Evolutionary conservation across 2,113 vertebrate species (phyloP), one percentile per base, ranked within the genome.

Genomic region (Stegastes partitus): DNA sequence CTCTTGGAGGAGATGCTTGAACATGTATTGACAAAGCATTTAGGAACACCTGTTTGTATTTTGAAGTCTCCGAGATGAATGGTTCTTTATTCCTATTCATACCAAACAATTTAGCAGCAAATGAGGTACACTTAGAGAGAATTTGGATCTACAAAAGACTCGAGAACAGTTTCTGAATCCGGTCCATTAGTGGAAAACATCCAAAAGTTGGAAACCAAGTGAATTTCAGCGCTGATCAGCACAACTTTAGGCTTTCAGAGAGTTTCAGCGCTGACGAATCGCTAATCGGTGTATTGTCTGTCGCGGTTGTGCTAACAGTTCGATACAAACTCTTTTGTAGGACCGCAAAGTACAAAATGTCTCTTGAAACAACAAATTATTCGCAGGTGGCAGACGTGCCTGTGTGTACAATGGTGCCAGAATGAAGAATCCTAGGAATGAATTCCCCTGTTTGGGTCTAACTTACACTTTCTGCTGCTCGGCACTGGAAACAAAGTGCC

Each of bases 11-110:
- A 11, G 23, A 1, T 7, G 18, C 21, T 57, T 11, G 54, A 34
- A 11, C 23, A 39, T 21, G 22, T 34, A 11, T 11, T 25, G 19
- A 69, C 65, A 79, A 74, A 75, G 25, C 19, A 55, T 73, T 15
- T 21, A 31, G 19, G 49, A 56, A 67, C 68, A 85, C 37, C 70
- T 72, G 66, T 79, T 78, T 58, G 51, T 18, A 59, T 79, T 62
- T 37, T 57, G 5, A 65, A 69, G 28, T 71, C 14, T 54, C 7
- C 9, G 34, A 72, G 15, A 77, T 51, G 18, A 77, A 66, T 54
- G 14, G 11, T 50, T 67, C 28, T 77, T 70, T 77, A 49, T 68
- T 79, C 21, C 25, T 62, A 21, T 68, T 77, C 74, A 69, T 79
- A n/a, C 23, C 49, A 55, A 76, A 84, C 54, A 62, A 58, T 64